Evolutionary conservation across 2,113 vertebrate species (phyloP), one percentile per base, ranked within the genome.

Genomic region (Phyllostomus discolor): DNA sequence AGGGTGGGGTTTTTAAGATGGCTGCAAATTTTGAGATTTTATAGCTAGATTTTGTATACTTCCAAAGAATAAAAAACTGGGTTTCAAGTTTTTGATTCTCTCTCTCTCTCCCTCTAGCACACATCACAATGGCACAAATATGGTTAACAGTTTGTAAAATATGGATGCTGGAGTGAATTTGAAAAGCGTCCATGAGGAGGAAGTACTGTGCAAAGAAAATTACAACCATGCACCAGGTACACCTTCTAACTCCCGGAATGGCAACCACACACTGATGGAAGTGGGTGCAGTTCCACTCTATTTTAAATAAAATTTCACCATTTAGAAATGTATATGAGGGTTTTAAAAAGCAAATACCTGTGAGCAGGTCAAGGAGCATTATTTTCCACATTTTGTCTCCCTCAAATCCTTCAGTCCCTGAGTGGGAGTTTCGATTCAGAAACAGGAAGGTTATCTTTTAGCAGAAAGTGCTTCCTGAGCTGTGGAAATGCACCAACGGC

Each of bases 401-500:
- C 52, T 81, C 70, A 91, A 91, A 87, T 59, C 31, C 52, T 43
- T 76, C 35, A 54, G 8, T 15, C 15, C 4, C 5, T 50, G 31
- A 43, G 33, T 33, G 19, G 26, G 43, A 48, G n/a, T 84, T 92
- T 94, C 33, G 7, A 70, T 57, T 59, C 84, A 66, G 10, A 94
- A 87, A 46, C n/a, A 41, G 3, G 17, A 86, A 86, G 46, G 16
- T 59, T 35, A 35, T 69, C 41, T 73, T 76, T 38, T 12, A 62
- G 83, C 7, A 93, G 35, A 75, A 79, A 79, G 26, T 31, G 48
- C 35, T 62, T 73, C 26, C 2, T 76, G 1, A 54, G 15, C 9
- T 15, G 35, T 1, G 38, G 12, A 80, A 79, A 9, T 1, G 0
- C 15, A 70, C 38, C 2, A 1, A 15, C 1, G 4, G 8, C 1